A percentile compares a stretch with the other conserved stretches of the same genome.
Evolutionary conservation across 2,797 vertebrate genomes (phyloP).

Genomic region (Pseudochirops corinnae): DNA sequence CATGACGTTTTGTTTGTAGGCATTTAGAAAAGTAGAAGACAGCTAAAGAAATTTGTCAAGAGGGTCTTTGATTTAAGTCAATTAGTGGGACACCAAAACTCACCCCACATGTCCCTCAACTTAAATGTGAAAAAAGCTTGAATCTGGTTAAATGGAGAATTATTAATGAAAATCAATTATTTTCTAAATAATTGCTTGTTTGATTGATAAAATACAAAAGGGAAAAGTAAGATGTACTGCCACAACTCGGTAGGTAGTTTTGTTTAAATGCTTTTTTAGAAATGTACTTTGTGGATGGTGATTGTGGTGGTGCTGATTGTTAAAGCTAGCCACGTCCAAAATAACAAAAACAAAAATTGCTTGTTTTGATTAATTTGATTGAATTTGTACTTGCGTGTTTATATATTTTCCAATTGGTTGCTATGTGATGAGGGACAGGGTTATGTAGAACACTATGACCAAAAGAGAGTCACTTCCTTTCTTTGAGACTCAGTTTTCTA

Average conservation of each 20-base stretch:
- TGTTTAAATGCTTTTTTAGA: not conserved
- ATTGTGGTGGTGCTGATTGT: not conserved
- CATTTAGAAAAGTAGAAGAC: slow-evolving; percentile 8
- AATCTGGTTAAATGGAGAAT: not conserved
- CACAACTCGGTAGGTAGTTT: not conserved
- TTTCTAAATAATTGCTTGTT: slow-evolving; percentile 15
- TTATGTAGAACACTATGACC: not conserved
- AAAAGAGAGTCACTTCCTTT: not conserved
- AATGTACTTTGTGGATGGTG: not conserved
- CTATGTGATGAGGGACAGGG: not conserved
- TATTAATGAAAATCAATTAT: not conserved
- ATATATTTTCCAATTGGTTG: not conserved
- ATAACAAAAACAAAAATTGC: not conserved
- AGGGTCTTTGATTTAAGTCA: not conserved
- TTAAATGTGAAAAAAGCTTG: slow-evolving; percentile 5
- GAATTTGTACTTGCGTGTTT: not conserved
- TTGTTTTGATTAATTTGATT: not conserved
- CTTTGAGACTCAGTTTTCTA: not conserved
- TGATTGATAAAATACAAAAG: not conserved
- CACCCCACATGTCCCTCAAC: not conserved
- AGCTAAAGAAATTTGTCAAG: not conserved
- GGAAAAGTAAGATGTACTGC: not conserved
- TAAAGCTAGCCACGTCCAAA: not conserved
- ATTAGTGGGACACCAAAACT: not conserved
- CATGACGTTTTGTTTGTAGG: not conserved